Evolutionary conservation across 2,888 invertebrate genomes (phyloP), one percentile per base, ranked within the genome.

Genomic region (Zygogramma bicolorata): DNA sequence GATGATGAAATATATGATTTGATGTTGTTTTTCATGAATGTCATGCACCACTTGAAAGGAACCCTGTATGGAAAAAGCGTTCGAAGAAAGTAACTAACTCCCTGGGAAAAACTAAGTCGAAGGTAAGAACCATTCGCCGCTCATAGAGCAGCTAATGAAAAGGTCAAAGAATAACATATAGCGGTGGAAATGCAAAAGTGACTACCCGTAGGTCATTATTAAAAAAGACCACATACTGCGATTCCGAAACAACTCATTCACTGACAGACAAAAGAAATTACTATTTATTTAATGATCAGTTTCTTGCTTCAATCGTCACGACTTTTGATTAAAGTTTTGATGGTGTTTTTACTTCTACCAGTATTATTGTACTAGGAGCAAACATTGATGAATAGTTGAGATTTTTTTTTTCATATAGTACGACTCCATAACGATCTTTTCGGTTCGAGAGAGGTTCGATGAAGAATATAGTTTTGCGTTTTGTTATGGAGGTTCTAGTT

Each of bases 251-350:
- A 76, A 79, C 79, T 81, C 78, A 81, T 78, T 81, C 79, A 70
- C 58, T 38, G 67, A 25, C 69, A 75, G 76, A 80, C 79, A 78
- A 80, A 80, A 79, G 79, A 77, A 80, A 75, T 81, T 78, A 80
- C 80, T 78, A 77, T 81, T 82, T 80, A 79, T 79, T 77, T 82
- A 81, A 80, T 80, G 79, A 81, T 77, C 67, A 79, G 79, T 81
- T 81, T 79, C 76, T 75, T 74, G 63, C 63, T 68, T 40, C 57
- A 71, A 72, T 68, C 71, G 76, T 77, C 78, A 78, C 78, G 77
- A 79, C 70, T 76, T 71, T 76, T 72, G 72, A 75, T 74, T 67
- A 71, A 71, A 71, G 67, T 75, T 72, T 68, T 31, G 68, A 57
- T 63, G 60, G 49, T 66, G 63, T 75, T 74, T 76, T 72, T 68